Conservation (phyloP, 2,113 vertebrate species). For the Archilochus colubris region DNA sequence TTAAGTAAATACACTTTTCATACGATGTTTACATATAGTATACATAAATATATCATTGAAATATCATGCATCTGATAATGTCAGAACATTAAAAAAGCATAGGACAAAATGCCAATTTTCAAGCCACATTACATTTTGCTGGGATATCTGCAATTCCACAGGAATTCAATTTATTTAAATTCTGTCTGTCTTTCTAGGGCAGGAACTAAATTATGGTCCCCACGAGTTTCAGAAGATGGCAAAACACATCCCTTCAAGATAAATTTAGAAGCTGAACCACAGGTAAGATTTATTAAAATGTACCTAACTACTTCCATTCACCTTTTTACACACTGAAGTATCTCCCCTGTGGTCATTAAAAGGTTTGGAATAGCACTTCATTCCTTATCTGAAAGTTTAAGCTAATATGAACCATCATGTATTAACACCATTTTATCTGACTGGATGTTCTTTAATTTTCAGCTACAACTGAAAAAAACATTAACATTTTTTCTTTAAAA, state of each 20-base stretch:
- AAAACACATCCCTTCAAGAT: slow-evolving; percentile 89
- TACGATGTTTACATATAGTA: neutral
- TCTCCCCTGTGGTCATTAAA: neutral
- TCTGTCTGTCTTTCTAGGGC: slow-evolving; percentile 73
- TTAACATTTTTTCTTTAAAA: neutral
- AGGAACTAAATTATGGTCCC: slow-evolving; percentile 91
- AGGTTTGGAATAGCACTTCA: neutral
- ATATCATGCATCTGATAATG: neutral
- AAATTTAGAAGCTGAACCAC: slow-evolving; percentile 90
- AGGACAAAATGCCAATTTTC: neutral
- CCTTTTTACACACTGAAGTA: neutral
- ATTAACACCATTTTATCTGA: neutral
- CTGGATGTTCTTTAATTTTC: neutral
- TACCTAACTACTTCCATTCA: neutral
- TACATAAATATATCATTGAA: neutral
- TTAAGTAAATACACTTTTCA: neutral
- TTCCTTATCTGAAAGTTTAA: neutral
- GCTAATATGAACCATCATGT: neutral
- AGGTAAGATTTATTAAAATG: slow-evolving; percentile 78
- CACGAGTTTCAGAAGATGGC: slow-evolving; percentile 84
- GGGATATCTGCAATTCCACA: neutral
- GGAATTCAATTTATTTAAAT: neutral
- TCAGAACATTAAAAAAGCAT: neutral
- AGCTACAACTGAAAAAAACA: neutral
- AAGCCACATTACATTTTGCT: neutral